phyloP scores from a whole-genome alignment of 2,113 vertebrate species.

The Tachycineta bicolor region DNA sequence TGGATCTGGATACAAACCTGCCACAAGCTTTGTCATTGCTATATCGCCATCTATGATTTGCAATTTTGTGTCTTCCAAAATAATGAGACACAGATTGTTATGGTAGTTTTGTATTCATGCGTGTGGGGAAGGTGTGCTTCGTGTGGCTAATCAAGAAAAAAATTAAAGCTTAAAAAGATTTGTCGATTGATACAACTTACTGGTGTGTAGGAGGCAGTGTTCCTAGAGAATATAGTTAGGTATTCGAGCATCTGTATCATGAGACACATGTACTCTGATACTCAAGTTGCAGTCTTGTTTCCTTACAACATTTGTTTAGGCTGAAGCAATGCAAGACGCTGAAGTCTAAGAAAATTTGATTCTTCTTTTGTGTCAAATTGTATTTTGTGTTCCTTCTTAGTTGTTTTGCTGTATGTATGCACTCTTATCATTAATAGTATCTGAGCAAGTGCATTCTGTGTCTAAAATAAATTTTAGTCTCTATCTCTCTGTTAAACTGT shows the following conservation, averaged over 20 bases:
- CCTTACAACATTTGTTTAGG: neutral
- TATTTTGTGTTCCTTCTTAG: neutral
- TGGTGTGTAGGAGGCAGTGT: neutral
- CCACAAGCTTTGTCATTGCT: neutral
- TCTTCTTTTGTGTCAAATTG: neutral
- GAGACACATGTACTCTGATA: neutral
- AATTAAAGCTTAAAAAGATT: neutral
- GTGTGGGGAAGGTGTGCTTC: neutral
- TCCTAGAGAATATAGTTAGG: neutral
- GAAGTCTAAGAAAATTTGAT: neutral
- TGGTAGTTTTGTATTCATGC: neutral
- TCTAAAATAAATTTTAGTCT: neutral
- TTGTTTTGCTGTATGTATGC: neutral
- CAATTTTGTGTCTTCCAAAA: neutral
- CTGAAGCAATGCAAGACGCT: neutral
- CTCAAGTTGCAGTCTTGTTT: neutral
- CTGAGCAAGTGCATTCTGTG: neutral
- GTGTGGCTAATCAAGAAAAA: neutral
- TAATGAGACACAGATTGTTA: neutral
- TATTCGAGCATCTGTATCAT: neutral
- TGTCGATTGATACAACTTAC: neutral
- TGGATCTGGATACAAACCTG: neutral
- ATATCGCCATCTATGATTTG: neutral
- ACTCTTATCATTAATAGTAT: neutral
- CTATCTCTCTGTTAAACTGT: neutral